Evolutionary conservation across 2,113 vertebrate species (phyloP), one percentile per base, ranked within the genome.

Genomic region (Sinocyclocheilus grahami): DNA sequence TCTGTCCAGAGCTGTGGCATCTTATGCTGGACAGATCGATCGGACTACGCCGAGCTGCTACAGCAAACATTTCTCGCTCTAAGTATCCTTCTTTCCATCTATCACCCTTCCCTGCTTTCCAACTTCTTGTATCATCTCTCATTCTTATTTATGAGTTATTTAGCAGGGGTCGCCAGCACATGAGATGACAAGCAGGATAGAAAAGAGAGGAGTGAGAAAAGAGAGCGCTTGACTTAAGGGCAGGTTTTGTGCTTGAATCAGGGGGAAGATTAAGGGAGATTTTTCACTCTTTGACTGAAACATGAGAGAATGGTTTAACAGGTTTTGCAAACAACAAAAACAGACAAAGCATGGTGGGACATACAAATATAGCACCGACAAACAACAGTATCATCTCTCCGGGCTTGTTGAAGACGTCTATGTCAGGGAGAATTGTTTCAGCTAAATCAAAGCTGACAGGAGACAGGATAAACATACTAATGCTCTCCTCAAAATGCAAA

Each of bases 61-160:
- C 63, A n/a, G n/a, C 53, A 74, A 63, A 85, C 42, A 87, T 30
- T 48, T 48, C 14, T 80, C 30, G n/a, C 37, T 16, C 16, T n/a
- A n/a, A 20, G 5, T 16, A n/a, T 75, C 62, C 39, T 16, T 83
- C 67, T 48, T 20, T 62, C 53, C 85, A 75, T 72, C 46, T 30
- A 69, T 84, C 85, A 86, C 76, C 74, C 18, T 58, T 78, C 58
- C 46, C 18, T 24, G 81, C 33, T 10, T 71, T 84, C 63, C 85
- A 86, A 65, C 65, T 60, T 37, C 27, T 48, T 76, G 55, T 86
- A 80, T 82, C 67, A 76, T 86, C 65, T 16, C 82, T 88, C 85
- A 86, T 60, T 67, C 78, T 88, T 88, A 86, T 84, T 69, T 78
- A 86, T 84, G 81, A 84, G 77, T 86, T 65, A 84, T 88, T 84